Evolutionary conservation across 2,888 invertebrate species (phyloP), one percentile per base, ranked within the genome.

Genomic region (Drosophila yooni): DNA sequence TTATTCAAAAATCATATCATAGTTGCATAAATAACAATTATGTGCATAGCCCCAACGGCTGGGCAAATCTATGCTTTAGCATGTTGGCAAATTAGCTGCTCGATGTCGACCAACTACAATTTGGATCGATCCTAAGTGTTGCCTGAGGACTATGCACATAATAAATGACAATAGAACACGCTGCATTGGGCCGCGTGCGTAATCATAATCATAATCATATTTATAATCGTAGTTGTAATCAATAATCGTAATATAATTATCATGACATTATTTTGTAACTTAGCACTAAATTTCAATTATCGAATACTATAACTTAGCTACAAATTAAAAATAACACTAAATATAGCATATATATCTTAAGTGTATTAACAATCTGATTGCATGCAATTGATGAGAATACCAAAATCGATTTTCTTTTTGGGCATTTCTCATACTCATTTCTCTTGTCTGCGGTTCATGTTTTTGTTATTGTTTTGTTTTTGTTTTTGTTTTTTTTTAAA

Each of bases 1-100:
- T 89, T 85, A 89, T 85, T 88, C 63, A 88, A 83, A 46, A 85
- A 89, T 85, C 84, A 87, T 89, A 85, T 85, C 85, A 78, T 78
- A 74, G 63, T 76, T 84, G 78, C 82, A 88, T 83, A 83, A 87
- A 82, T 85, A 82, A 82, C 82, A 83, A 66, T 77, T 78, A 80
- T 82, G 76, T 76, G 77, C 72, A 63, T 53, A 82, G 71, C 48
- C 38, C 51, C 27, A 57, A 3, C n/a, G 31, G 11, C 15, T 31
- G 11, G 11, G 52, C 21, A 36, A 34, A 65, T 43, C 59, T 29
- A 31, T 21, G 25, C 29, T 18, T n/a, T 27, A 52, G 27, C 56
- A 36, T 40, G n/a, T 21, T 3, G 33, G 27, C 33, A 59, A 43
- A 33, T 8, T 40, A 33, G 51, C 27, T 43, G 31, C n/a, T 34